phyloP scores from a whole-genome alignment of 2,888 invertebrate genomes.

The Nephrotoma guestfalica region DNA sequence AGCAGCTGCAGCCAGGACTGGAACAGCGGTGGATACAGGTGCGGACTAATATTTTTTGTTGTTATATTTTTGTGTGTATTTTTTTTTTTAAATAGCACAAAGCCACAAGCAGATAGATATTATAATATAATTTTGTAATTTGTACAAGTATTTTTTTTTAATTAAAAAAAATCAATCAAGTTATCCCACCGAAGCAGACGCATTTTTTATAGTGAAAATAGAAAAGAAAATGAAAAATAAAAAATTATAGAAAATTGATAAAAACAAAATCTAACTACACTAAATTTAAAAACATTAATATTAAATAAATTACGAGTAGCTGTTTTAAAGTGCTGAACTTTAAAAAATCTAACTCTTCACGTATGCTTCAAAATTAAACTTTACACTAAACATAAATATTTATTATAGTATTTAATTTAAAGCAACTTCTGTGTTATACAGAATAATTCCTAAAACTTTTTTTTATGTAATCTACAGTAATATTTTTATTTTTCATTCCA shows the following conservation, averaged over 20 bases:
- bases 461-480: not conserved
- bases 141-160: not conserved
- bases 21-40: conserved; percentile 23
- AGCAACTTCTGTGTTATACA: not conserved
- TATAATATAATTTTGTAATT: conserved; percentile 4
- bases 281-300: not conserved
- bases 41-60: conserved; percentile 20
- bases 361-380: not conserved
- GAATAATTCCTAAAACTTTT: not conserved
- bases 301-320: not conserved
- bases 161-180: conserved; percentile 6
- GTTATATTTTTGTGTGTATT: conserved; percentile 8
- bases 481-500: not conserved
- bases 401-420: not conserved
- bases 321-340: not conserved
- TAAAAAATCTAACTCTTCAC: not conserved
- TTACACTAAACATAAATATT: not conserved
- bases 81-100: conserved; percentile 3
- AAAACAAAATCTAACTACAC: not conserved
- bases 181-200: conserved; percentile 29
- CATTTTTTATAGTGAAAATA: not conserved
- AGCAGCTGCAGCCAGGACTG: conserved; percentile 22
- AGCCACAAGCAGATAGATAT: conserved; percentile 4
- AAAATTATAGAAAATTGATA: not conserved
- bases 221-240: not conserved